Percentiles rank a stretch among this genome's conserved stretches.
These are phyloP conservation scores for rabbit (Oryctolagus cuniculus) DNA, from an alignment of 2,113 vertebrate genomes.

Conservation along the genomic window mOryCun1.1 NC_091445.1:8795001-8795500, in stretches of 20 bases:
- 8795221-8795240: neutral
- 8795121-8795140: neutral
- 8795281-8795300: neutral
- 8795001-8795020: constrained; percentile 6
- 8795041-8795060: neutral
- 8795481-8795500: neutral
- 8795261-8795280: neutral
- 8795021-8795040: neutral
- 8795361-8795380: neutral
- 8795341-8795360: neutral
- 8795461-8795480: neutral
- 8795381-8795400: neutral
- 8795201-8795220: neutral
- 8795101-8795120: neutral
- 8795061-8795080: neutral
- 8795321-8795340: neutral
- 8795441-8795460: neutral
- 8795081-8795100: neutral
- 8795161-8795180: neutral
- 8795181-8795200: neutral
- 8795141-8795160: neutral
- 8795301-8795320: neutral
- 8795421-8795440: neutral
- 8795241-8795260: neutral
- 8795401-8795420: neutral